phyloP scores from a whole-genome alignment of 1,140 invertebrate genomes.

The Brachionus asplanchnoidis region DNA sequence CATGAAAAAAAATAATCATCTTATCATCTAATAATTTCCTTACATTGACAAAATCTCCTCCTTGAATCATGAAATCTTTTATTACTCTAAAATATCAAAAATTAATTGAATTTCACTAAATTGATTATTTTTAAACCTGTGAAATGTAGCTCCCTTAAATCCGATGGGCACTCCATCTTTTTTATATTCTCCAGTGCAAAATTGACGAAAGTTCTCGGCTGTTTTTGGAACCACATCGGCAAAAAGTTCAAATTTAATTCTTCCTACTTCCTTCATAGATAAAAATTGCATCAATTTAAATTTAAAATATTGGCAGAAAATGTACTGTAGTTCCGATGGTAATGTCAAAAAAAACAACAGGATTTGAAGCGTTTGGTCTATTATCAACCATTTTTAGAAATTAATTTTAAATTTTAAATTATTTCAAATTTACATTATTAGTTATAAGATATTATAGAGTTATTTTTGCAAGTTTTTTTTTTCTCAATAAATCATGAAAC shows the following conservation, averaged over 20 bases:
- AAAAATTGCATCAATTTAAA: neutral
- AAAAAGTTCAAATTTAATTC: conserved; percentile 92
- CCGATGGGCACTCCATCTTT: conserved; percentile 88
- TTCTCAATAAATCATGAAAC: neutral
- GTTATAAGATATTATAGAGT: neutral
- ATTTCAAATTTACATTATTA: neutral
- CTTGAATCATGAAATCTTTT: conserved; percentile 96
- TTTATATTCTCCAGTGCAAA: conserved; percentile 88
- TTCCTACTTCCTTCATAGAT: conserved; percentile 68
- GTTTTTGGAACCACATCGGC: conserved; percentile 93
- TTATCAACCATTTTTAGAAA: neutral
- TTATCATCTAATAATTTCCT: conserved; percentile 44
- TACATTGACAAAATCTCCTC: conserved; percentile 96
- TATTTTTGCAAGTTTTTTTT: neutral
- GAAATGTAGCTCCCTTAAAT: conserved; percentile 91
- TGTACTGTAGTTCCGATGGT: conserved; percentile 65
- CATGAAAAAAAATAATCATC: conserved; percentile 44
- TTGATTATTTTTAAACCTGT: conserved; percentile 59
- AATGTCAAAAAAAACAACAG: conserved; percentile 79
- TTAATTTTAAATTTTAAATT: neutral
- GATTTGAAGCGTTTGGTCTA: conserved; percentile 62
- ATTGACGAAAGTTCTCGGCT: conserved; percentile 85
- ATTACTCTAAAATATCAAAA: conserved; percentile 69
- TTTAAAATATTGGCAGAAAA: neutral
- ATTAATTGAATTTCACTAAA: neutral